Conservation (phyloP, 2,888 invertebrate genomes). For the Aphrophora alni region DNA sequence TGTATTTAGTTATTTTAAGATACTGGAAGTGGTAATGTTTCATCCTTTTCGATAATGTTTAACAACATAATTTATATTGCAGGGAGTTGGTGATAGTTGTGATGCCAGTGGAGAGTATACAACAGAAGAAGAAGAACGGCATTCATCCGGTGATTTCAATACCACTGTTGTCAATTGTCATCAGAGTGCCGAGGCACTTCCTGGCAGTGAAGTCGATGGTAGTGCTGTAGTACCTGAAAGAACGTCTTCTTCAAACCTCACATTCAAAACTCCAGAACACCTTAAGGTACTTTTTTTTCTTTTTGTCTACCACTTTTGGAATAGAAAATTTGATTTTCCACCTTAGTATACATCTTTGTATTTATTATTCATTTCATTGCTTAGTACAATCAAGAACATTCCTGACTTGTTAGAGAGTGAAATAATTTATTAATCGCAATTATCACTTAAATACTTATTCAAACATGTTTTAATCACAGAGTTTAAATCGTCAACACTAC, state of each 20-base stretch:
- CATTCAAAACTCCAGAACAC: slow-evolving; percentile 52
- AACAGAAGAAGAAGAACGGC: slow-evolving; percentile 71
- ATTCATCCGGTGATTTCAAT: slow-evolving; percentile 79
- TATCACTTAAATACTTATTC: no score
- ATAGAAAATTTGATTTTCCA: background rate
- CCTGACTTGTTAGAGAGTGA: no score
- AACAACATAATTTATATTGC: slow-evolving; percentile 42
- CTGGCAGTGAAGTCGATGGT: slow-evolving; percentile 56
- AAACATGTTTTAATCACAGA: no score
- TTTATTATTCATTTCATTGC: no score
- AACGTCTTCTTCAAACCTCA: slow-evolving; percentile 44
- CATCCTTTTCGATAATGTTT: background rate
- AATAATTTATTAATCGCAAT: no score
- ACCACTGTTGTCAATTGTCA: slow-evolving; percentile 74
- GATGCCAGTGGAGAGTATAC: slow-evolving; percentile 92
- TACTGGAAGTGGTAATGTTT: no score
- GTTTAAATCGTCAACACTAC: no score
- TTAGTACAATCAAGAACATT: no score
- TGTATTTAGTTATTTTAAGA: no score
- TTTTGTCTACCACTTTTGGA: no score
- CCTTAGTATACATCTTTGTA: no score
- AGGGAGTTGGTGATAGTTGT: slow-evolving; percentile 74
- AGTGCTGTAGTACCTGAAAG: slow-evolving; percentile 54
- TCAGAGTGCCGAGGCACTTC: slow-evolving; percentile 55
- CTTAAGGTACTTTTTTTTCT: slow-evolving; percentile 48